A percentile compares a stretch with the other conserved stretches of the same genome.
phyloP scores from a whole-genome alignment of 2,888 invertebrate species.

The Linnaemya tessellans region DNA sequence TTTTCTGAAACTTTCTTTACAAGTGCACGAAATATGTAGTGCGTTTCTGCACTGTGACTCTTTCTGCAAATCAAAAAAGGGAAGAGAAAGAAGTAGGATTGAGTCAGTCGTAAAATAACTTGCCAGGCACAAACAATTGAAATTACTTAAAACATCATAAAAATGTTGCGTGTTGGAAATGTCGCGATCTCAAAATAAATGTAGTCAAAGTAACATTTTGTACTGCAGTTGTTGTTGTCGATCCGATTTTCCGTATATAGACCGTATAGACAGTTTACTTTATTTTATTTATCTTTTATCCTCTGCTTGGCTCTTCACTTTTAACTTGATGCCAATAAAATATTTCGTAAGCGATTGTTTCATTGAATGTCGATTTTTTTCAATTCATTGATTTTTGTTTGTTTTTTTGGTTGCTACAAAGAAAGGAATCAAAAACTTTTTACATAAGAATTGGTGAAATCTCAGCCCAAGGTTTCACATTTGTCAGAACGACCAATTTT shows the following conservation, averaged over 20 bases:
- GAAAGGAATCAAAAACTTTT: background rate
- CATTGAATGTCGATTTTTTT: slow-evolving; percentile 49
- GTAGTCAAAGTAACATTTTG: slow-evolving; percentile 47
- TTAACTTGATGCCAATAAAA: slow-evolving; percentile 26
- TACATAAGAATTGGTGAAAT: slow-evolving; percentile 47
- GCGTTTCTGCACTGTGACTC: background rate
- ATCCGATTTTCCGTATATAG: slow-evolving; percentile 64
- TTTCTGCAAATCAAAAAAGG: slow-evolving; percentile 24
- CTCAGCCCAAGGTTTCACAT: slow-evolving; percentile 54
- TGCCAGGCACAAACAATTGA: slow-evolving; percentile 39
- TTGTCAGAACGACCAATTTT: slow-evolving; percentile 62
- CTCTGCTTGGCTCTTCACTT: background rate
- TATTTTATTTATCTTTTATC: slow-evolving; percentile 20
- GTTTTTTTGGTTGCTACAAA: slow-evolving; percentile 34
- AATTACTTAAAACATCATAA: slow-evolving; percentile 62
- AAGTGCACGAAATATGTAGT: background rate
- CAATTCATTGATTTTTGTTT: slow-evolving; percentile 16
- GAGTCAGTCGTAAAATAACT: background rate
- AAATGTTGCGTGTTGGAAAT: slow-evolving; percentile 70
- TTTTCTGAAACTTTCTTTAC: slow-evolving; percentile 46
- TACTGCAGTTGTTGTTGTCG: slow-evolving; percentile 39
- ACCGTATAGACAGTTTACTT: slow-evolving; percentile 27
- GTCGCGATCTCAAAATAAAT: slow-evolving; percentile 53
- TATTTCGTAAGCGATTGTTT: slow-evolving; percentile 44
- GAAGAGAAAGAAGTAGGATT: background rate